phyloP scores from a whole-genome alignment of 2,888 invertebrate genomes.

The Melanotus villosus region DNA sequence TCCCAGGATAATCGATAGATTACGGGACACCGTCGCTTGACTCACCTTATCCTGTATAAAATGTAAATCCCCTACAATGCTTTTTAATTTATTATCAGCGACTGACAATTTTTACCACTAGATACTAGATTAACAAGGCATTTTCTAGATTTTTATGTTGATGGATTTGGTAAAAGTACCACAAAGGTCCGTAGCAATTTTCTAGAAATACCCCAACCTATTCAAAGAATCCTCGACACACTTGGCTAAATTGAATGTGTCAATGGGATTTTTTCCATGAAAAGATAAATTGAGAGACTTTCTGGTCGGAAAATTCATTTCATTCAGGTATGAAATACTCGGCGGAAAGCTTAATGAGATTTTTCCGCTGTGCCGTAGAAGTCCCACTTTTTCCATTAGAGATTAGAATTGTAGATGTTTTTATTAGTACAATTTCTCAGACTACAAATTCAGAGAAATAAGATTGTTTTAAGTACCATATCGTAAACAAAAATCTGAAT shows the following conservation, averaged over 20 bases:
- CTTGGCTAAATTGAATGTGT: conserved; percentile 63
- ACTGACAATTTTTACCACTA: background rate
- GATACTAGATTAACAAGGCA: too few species aligned
- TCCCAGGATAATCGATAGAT: conserved; percentile 62
- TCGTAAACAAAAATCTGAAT: too few species aligned
- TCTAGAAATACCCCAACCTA: conserved; percentile 22
- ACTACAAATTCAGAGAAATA: background rate
- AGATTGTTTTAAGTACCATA: too few species aligned
- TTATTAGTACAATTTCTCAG: background rate
- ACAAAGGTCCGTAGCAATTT: conserved; percentile 26
- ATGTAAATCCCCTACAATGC: background rate
- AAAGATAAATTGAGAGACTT: conserved; percentile 61
- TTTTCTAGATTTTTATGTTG: too few species aligned
- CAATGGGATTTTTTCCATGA: conserved; percentile 61
- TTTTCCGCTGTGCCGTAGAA: conserved; percentile 52
- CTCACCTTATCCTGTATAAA: conserved; percentile 15
- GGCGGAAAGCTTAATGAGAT: conserved; percentile 59
- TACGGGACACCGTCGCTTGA: conserved; percentile 48
- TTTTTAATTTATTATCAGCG: conserved; percentile 14
- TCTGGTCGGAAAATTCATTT: conserved; percentile 56
- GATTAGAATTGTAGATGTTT: conserved; percentile 52
- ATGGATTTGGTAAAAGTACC: background rate
- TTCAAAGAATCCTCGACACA: conserved; percentile 48
- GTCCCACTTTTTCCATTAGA: conserved; percentile 56
- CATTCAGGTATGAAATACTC: conserved; percentile 57